Evolutionary conservation across 2,888 invertebrate genomes (phyloP).

Genomic region (Mactromeris polynyma): DNA sequence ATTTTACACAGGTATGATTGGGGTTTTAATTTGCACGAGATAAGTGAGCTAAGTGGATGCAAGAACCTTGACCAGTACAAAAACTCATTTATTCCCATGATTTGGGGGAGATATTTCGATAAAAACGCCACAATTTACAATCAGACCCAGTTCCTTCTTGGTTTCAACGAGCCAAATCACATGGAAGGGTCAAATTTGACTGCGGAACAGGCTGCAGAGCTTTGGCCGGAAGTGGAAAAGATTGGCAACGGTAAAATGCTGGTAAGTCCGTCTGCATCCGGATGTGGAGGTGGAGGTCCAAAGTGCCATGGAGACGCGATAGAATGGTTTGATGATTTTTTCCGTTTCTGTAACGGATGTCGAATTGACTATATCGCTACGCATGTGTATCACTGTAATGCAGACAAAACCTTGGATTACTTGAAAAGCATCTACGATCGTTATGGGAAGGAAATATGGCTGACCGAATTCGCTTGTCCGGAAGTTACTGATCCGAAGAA

Average conservation of each 20-base stretch:
- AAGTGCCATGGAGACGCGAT: slow-evolving; percentile 48
- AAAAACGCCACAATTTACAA: slow-evolving; percentile 20
- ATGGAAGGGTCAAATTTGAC: slow-evolving; percentile 69
- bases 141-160: slow-evolving; percentile 63
- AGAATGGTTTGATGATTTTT: slow-evolving; percentile 74
- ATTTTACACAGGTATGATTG: slow-evolving; percentile 68
- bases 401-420: slow-evolving; percentile 44
- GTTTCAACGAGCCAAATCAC: slow-evolving; percentile 77
- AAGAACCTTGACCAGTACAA: slow-evolving; percentile 39
- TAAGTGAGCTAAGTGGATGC: slow-evolving; percentile 42
- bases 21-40: slow-evolving; percentile 44
- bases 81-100: slow-evolving; percentile 70
- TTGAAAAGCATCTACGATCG: slow-evolving; percentile 46
- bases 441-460: slow-evolving; percentile 64
- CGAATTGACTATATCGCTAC: slow-evolving; percentile 74
- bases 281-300: slow-evolving; percentile 46
- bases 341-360: slow-evolving; percentile 69
- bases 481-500: slow-evolving; percentile 32
- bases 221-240: slow-evolving; percentile 71
- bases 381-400: slow-evolving; percentile 63
- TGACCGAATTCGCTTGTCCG: slow-evolving; percentile 72
- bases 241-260: slow-evolving; percentile 60
- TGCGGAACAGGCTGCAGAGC: slow-evolving; percentile 65
- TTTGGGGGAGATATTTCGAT: slow-evolving; percentile 65
- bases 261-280: slow-evolving; percentile 72